Evolutionary conservation across 2,113 vertebrate species (phyloP), one percentile per base, ranked within the genome.

Genomic region (Eclectus roratus): DNA sequence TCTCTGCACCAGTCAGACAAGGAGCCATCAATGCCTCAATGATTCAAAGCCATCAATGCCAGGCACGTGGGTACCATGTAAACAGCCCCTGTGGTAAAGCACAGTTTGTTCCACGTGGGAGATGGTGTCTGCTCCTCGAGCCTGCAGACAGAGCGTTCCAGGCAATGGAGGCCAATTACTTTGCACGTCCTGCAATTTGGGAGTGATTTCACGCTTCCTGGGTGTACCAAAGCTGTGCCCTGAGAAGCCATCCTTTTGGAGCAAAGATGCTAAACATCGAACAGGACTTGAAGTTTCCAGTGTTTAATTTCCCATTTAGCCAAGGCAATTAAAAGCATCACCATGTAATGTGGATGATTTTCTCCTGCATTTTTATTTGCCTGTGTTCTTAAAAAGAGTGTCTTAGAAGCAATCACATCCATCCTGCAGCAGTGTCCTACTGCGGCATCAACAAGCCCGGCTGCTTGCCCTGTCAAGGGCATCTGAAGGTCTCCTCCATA

Each of bases 301-400:
- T 49, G 0, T 92, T 94, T 94, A 91, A 96, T 96, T 93, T 95
- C 80, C 65, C 80, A 76, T 89, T 94, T 96, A 97, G 88, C 90
- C 85, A 68, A 96, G 91, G 94, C 85, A 96, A 97, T 97, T 96
- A 92, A 86, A 96, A 93, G 56, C 61, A 76, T 80, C 44, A 71
- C 88, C 69, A 84, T n/a, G 55, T 71, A 88, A 84, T 31, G 2
- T 5, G 2, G 37, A 12, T 64, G 83, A 91, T 96, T 89, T 90
- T 86, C 88, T 70, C 72, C 69, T 95, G 93, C 90, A 85, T 96
- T 96, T 96, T 94, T 90, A 81, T 93, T 94, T 93, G 72, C 29
- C 35, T 70, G 33, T 55, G 70, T 72, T 60, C 83, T 94, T 88
- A 84, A 85, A 68, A 72, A 90, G 82, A 44, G 82, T 3, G 23